These are phyloP conservation scores for Cherax quadricarinatus DNA, from an alignment of 1,140 invertebrate genomes.

Conservation along the genomic window DNA sequence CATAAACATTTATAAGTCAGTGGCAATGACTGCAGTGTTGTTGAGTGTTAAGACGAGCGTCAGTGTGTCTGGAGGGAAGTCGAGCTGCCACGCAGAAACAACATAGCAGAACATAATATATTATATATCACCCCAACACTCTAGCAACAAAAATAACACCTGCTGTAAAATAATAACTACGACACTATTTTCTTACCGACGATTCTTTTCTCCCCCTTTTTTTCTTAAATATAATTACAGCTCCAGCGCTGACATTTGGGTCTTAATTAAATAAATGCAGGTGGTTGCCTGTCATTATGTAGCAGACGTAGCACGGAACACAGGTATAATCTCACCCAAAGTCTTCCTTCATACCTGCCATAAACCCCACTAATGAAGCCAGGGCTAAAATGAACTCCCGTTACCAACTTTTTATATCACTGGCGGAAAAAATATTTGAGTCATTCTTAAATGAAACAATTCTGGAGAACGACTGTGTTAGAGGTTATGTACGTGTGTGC, in stretches of 20 bases:
- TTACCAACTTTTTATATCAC: not conserved
- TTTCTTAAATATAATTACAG: not conserved
- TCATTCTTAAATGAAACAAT: constrained; percentile 1
- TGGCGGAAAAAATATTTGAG: not conserved
- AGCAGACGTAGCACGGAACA: not conserved
- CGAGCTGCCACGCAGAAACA: too few species aligned
- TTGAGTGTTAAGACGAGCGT: too few species aligned
- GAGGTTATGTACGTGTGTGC: too few species aligned
- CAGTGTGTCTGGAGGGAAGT: too few species aligned
- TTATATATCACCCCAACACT: too few species aligned
- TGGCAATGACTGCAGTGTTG: too few species aligned
- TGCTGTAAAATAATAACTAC: not conserved
- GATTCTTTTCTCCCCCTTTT: not conserved
- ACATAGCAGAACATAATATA: too few species aligned
- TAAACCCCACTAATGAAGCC: not conserved
- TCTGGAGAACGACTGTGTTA: not conserved
- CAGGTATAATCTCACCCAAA: not conserved
- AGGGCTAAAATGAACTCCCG: not conserved
- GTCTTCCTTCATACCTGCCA: not conserved
- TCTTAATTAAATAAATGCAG: constrained; percentile 5
- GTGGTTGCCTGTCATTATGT: not conserved
- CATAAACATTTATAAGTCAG: too few species aligned
- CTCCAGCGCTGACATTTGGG: not conserved
- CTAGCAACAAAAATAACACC: too few species aligned
- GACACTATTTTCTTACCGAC: not conserved